Conservation (phyloP, 2,888 invertebrate genomes). For the Drosophila pullipes region DNA sequence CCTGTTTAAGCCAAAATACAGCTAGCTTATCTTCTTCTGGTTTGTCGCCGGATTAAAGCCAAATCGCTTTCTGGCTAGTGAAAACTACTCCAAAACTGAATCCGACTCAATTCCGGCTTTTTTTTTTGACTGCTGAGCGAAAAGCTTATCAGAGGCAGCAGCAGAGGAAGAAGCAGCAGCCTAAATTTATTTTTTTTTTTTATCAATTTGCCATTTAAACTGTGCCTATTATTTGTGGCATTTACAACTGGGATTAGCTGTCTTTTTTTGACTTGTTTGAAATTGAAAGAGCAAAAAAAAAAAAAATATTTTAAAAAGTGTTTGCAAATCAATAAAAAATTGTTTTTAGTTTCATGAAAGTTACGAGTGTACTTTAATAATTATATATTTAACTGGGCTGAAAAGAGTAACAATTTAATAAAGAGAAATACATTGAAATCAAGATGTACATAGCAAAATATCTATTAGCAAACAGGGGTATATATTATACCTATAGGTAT, state of each 20-base stretch:
- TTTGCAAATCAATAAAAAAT: not conserved
- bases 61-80: not conserved
- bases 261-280: not conserved
- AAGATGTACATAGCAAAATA: not conserved
- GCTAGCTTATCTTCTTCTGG: not conserved
- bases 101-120: not conserved
- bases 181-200: not conserved
- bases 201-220: not conserved
- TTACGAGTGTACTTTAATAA: not conserved
- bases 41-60: not conserved
- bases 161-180: not conserved
- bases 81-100: not conserved
- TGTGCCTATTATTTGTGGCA: not conserved
- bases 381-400: not conserved
- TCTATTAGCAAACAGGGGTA: not conserved
- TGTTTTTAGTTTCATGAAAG: not conserved
- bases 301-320: not conserved
- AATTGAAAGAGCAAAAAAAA: not conserved
- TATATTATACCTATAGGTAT: not conserved
- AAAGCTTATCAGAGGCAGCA: not conserved
- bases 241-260: not conserved
- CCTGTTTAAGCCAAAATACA: not conserved
- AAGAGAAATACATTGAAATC: not conserved
- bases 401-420: not conserved
- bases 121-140: not conserved